Evolutionary conservation across 1,140 invertebrate species (phyloP).

Genomic region (Drosophila eugracilis): DNA sequence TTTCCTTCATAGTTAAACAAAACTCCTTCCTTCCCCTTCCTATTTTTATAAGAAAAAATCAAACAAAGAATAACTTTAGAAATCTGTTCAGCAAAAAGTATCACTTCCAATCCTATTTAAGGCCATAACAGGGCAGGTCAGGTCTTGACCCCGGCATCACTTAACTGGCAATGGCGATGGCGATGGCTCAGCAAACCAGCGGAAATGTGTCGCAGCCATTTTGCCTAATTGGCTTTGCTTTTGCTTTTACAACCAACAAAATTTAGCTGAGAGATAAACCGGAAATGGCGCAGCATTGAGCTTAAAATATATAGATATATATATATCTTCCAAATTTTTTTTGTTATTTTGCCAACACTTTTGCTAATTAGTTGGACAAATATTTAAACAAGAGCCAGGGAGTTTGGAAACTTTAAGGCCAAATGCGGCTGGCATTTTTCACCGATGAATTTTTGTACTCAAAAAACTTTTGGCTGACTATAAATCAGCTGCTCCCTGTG

Average conservation of each 20-base stretch:
- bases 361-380: slow-evolving; percentile 74
- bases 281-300: slow-evolving; percentile 78
- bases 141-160: slow-evolving; percentile 31
- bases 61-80: neutral
- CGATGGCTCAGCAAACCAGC: slow-evolving; percentile 59
- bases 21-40: too few relatives aligned
- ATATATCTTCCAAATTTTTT: slow-evolving; percentile 20
- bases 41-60: neutral
- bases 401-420: slow-evolving; percentile 61
- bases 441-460: slow-evolving; percentile 21
- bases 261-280: slow-evolving; percentile 62
- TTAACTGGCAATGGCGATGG: slow-evolving; percentile 29
- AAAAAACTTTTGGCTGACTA: slow-evolving; percentile 56
- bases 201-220: slow-evolving; percentile 82
- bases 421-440: slow-evolving; percentile 39
- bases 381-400: slow-evolving; percentile 65
- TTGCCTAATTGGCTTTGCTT: slow-evolving; percentile 78
- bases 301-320: slow-evolving; percentile 32
- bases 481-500: slow-evolving; percentile 53
- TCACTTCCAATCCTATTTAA: too few relatives aligned
- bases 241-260: slow-evolving; percentile 43
- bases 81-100: neutral
- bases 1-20: too few relatives aligned
- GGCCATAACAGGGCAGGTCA: slow-evolving; percentile 10
- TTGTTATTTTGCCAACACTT: slow-evolving; percentile 65